Conservation (phyloP, 2,797 vertebrate species). For the Crax fasciolata region DNA sequence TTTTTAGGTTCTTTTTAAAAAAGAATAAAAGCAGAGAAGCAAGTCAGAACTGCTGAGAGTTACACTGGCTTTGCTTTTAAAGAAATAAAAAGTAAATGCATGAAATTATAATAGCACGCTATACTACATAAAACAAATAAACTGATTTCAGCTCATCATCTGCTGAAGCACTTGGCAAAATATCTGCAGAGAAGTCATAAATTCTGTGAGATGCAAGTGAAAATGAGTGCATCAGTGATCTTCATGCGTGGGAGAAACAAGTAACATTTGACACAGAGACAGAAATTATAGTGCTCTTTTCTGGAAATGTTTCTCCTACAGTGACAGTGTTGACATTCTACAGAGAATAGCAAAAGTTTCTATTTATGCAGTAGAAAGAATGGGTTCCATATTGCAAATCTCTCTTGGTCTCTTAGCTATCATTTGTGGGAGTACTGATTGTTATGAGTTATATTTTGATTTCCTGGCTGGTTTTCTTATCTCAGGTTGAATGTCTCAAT, state of each 20-base stretch:
- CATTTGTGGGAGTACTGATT: background rate
- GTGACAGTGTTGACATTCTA: slow-evolving; percentile 22
- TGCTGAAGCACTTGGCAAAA: background rate
- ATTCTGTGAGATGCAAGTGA: background rate
- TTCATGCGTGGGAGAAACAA: background rate
- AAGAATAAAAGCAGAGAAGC: background rate
- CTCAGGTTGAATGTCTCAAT: background rate
- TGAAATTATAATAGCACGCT: background rate
- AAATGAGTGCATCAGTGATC: background rate
- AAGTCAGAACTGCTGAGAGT: background rate
- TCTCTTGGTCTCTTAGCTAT: background rate
- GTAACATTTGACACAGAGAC: slow-evolving; percentile 15
- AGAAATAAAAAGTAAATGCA: background rate
- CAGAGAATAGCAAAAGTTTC: slow-evolving; percentile 3
- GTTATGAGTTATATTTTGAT: background rate
- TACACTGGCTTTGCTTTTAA: background rate
- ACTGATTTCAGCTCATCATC: background rate
- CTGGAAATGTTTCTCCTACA: slow-evolving; percentile 18
- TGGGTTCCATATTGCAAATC: background rate
- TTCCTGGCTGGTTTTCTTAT: slow-evolving; percentile 12
- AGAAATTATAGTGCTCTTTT: background rate
- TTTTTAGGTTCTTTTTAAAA: background rate
- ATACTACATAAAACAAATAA: background rate
- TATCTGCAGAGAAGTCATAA: background rate
- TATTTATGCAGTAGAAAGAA: slow-evolving; percentile 14